Conservation (phyloP, 2,113 vertebrate genomes). For the Aspidoscelis tigris region DNA sequence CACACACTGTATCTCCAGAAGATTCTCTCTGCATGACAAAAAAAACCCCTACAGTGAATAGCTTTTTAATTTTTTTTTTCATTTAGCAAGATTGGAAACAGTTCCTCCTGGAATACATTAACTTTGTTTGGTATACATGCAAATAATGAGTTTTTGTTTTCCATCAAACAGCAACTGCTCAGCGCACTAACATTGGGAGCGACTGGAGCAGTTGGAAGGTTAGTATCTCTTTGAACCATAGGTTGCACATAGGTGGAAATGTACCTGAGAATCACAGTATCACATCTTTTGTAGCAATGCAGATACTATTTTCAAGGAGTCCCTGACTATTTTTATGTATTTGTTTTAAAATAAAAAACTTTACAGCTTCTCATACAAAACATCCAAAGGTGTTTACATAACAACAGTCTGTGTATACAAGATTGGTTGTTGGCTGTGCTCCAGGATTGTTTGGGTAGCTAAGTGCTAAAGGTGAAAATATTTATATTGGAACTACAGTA, state of each 20-base stretch:
- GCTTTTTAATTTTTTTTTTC: background rate
- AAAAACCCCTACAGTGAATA: background rate
- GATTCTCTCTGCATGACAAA: background rate
- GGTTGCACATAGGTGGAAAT: background rate
- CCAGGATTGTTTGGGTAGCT: background rate
- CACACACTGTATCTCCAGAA: background rate
- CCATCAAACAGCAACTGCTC: constrained; percentile 85
- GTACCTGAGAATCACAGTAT: no score
- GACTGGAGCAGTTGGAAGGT: constrained; percentile 94
- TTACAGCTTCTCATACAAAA: no score
- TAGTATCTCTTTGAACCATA: constrained; percentile 34
- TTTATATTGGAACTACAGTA: background rate
- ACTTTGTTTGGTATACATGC: constrained; percentile 30
- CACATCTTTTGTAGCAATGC: background rate
- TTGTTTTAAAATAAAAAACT: no score
- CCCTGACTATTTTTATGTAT: no score
- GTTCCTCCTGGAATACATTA: background rate
- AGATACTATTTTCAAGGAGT: background rate
- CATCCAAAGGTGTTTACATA: no score
- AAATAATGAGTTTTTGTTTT: constrained; percentile 27
- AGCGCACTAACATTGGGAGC: constrained; percentile 85
- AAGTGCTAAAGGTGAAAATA: background rate
- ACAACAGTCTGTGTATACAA: no score
- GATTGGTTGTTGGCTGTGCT: background rate
- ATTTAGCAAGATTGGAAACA: background rate